Base-by-base conservation (phyloP, 2,888 invertebrate species). In the Agrilus mali region DNA sequence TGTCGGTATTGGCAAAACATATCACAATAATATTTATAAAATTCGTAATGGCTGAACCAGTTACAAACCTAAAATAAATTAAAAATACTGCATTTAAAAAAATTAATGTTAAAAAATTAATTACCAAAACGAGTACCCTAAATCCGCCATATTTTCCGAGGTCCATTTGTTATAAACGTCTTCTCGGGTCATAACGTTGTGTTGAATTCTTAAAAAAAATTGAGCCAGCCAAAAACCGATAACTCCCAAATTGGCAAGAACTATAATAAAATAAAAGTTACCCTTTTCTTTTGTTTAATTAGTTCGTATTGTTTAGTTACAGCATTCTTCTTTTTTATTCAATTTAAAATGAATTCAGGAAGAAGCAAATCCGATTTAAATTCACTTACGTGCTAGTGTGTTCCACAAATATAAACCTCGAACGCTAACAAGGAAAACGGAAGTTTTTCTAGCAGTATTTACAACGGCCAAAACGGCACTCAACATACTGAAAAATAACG, bases 41-140 rank as follows among this genome's bases (percentile, higher is more conserved):
- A 51, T 82, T 82, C 3, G 83, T 71, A 39, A 80, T 67, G 1
- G 78, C 72, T 0, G 86, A 80, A 7, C 78, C 79, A 4, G 83
- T 80, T 7, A 86, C 79, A 55, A 87, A 70, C 83, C 83, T 82
- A 68, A 38, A 42, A 49, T 39, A 36, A 35, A 41, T 43, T 14
- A 41, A 32, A 13, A 42, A 42, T 14, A 37, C 12, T 32, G 1
- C 3, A 17, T 39, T 4, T 31, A 16, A 14, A 32, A 16, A 32
- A 39, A 15, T 39, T 12, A 37, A 33, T 27, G 33, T 41, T 32
- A 40, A 20, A 35, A 35, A 51, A 62, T 68, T 60, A 51, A 62
- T 68, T 60, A 83, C 84, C 88, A 94, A 65, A 90, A 94, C 5
- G 93, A 93, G 55, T 85, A 80, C 40, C 90, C 92, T 34, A 92